Evolutionary conservation across 2,113 vertebrate species (phyloP).

Genomic region (Poecile atricapillus): DNA sequence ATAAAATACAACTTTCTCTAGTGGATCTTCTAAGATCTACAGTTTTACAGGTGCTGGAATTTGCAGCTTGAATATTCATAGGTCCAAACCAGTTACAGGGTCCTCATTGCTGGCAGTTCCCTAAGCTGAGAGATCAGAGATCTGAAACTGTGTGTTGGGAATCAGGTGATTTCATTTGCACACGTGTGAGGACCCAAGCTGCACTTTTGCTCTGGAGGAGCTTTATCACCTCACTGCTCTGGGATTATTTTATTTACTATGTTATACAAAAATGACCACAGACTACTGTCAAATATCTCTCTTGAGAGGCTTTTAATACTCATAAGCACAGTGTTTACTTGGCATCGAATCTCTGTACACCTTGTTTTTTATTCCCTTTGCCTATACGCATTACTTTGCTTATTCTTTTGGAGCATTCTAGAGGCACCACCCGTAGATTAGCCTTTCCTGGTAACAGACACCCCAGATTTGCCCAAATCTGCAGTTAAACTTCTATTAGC

Average conservation of each 20-base stretch:
- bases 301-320: not conserved
- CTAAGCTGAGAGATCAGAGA: not conserved
- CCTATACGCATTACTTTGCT: not conserved
- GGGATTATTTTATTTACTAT: not conserved
- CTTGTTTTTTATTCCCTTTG: not conserved
- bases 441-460: not conserved
- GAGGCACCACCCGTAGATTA: not conserved
- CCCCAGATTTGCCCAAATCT: not conserved
- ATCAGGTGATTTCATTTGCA: not conserved
- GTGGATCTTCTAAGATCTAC: not conserved
- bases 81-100: not conserved
- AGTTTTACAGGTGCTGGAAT: not conserved
- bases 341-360: not conserved
- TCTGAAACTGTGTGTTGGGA: not conserved
- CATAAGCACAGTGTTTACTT: not conserved
- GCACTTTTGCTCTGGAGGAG: not conserved
- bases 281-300: not conserved
- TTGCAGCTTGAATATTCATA: not conserved
- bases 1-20: not conserved
- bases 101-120: not conserved
- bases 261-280: not conserved
- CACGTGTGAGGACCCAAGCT: not conserved
- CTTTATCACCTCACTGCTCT: not conserved
- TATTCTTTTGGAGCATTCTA: not conserved
- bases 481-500: not conserved